Conservation (phyloP, 2,113 vertebrate genomes). For the Oplegnathus fasciatus region DNA sequence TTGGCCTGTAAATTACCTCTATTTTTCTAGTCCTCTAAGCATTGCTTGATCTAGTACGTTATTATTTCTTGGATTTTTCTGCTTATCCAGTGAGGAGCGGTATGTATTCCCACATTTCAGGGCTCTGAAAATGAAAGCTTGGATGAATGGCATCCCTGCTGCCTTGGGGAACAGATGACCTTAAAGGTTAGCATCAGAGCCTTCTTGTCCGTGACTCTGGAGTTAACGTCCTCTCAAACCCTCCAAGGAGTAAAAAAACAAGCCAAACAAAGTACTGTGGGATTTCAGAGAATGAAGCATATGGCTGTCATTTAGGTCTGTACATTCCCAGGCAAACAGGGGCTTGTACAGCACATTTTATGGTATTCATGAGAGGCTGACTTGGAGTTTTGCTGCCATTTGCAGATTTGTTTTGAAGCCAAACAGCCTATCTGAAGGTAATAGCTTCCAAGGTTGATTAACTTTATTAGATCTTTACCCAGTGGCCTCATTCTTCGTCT, state of each 20-base stretch:
- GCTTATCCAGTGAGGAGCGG: not conserved
- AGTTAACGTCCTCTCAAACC: slow-evolving; percentile 49
- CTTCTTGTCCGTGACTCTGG: slow-evolving; percentile 49
- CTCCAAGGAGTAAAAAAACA: slow-evolving; percentile 37
- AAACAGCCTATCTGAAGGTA: slow-evolving; percentile 46
- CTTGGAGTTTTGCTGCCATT: slow-evolving; percentile 34
- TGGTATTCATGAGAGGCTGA: slow-evolving; percentile 10
- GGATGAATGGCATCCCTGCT: slow-evolving; percentile 33
- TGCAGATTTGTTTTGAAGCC: slow-evolving; percentile 49
- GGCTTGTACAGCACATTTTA: slow-evolving; percentile 7
- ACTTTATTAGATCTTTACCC: slow-evolving; percentile 68
- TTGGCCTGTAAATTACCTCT: slow-evolving; percentile 13
- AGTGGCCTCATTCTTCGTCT: slow-evolving; percentile 53
- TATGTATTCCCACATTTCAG: slow-evolving; percentile 38
- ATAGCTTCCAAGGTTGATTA: slow-evolving; percentile 56
- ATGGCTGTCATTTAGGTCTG: slow-evolving; percentile 16
- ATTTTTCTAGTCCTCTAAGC: not conserved
- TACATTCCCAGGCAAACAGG: slow-evolving; percentile 15
- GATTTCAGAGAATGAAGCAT: slow-evolving; percentile 1
- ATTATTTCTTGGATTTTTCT: slow-evolving; percentile 3
- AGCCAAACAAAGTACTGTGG: slow-evolving; percentile 1
- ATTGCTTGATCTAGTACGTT: not conserved
- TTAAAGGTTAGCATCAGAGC: slow-evolving; percentile 48
- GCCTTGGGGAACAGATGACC: slow-evolving; percentile 51
- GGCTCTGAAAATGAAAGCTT: slow-evolving; percentile 40